Base-by-base conservation (phyloP, 2,797 vertebrate species). In the Capromys pilorides region DNA sequence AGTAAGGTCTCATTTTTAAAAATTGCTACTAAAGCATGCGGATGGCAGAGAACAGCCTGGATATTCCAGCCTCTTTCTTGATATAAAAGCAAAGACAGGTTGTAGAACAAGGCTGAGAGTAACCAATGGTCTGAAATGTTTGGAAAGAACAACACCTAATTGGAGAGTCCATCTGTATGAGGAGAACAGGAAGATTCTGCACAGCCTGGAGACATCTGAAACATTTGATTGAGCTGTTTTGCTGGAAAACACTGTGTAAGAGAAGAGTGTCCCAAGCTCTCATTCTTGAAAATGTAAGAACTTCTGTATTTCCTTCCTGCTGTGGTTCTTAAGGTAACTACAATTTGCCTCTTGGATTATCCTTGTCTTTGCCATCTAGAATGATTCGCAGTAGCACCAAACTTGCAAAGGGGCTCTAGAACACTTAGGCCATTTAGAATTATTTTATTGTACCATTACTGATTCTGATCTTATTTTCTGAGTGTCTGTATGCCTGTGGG, bases 1-100 rank as follows among this genome's bases (percentile, higher is more conserved):
- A 84, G 78, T 82, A 26, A 66, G 26, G 26, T 88, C 36, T 93
- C 82, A 54, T 77, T 91, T 92, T 57, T 54, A 93, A 95, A 84
- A 85, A 39, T 78, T 21, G 0, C 41, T 59, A 31, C n/a, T 64
- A 31, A 90, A 78, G n/a, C n/a, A 36, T 66, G 1, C 2, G 8
- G 28, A 57, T 79, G 88, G 92, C 81, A 88, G 90, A 66, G 64
- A 49, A 57, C 59, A 51, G 28, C 9, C 12, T n/a, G 64, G 49
- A 73, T 28, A 69, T 59, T 59, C 57, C 73, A 31, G 6, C n/a
- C 45, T 57, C n/a, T 36, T 81, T 14, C 1, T 81, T 85, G 19
- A 81, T 86, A 69, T 45, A 54, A 91, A 84, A 91, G 57, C 36
- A 80, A 39, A 86, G 61, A 36, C 18, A 28, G 36, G n/a, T 39